Conservation (phyloP, 2,888 invertebrate species). For the Parapristionchus giblindavisi region DNA sequence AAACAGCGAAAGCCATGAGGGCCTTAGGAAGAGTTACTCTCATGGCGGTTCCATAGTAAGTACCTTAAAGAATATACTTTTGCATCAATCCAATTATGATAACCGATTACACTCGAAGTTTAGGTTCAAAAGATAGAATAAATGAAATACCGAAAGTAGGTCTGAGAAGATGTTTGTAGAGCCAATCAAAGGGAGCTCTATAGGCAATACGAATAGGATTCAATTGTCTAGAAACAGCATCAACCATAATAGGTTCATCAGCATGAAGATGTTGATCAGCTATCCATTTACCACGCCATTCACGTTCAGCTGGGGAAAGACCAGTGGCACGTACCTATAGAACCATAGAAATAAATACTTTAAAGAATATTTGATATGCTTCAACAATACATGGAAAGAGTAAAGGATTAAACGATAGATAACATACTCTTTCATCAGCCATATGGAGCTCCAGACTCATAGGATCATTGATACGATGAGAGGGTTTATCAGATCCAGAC, state of each 20-base stretch:
- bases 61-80: conserved; percentile 43
- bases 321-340: conserved; percentile 59
- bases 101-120: background rate
- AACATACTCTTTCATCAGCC: conserved; percentile 56
- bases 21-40: conserved; percentile 64
- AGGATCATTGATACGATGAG: conserved; percentile 64
- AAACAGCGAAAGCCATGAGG: conserved; percentile 54
- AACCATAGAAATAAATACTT: background rate
- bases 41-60: conserved; percentile 62
- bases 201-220: conserved; percentile 68
- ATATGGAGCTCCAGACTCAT: conserved; percentile 69
- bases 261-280: conserved; percentile 68
- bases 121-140: background rate
- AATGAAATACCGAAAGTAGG: conserved; percentile 61
- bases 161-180: conserved; percentile 65
- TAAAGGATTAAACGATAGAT: background rate
- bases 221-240: conserved; percentile 67
- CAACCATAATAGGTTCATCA: conserved; percentile 68
- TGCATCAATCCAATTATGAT: background rate
- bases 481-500: conserved; percentile 59
- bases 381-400: background rate
- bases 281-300: conserved; percentile 65
- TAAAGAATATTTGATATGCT: too few relatives aligned
- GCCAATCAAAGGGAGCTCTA: conserved; percentile 66
- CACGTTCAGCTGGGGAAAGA: conserved; percentile 65